Evolutionary conservation across 2,113 vertebrate genomes (phyloP).

Genomic region (Rhodinocichla rosea): DNA sequence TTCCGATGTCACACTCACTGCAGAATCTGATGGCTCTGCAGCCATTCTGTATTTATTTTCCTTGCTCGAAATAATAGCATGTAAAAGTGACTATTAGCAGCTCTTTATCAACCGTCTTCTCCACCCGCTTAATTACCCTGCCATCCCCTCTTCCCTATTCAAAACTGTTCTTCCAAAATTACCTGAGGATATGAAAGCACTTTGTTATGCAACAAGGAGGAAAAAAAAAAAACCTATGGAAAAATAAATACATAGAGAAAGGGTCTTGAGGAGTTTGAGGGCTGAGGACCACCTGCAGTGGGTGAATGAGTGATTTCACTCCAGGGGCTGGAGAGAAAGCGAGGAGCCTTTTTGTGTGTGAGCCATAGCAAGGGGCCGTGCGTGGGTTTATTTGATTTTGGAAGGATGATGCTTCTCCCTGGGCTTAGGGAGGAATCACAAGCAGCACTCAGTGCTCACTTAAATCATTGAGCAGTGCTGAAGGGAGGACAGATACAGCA

Average conservation of each 20-base stretch:
- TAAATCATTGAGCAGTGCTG: background rate
- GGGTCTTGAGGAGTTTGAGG: background rate
- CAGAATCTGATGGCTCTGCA: background rate
- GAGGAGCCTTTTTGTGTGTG: background rate
- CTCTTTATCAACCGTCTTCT: background rate
- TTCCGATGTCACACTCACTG: background rate
- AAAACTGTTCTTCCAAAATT: background rate
- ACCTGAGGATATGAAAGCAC: background rate
- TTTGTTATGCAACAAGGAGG: background rate
- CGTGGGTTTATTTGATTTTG: background rate
- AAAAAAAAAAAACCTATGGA: background rate
- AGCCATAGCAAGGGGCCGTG: fast-evolving
- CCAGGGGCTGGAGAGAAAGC: background rate
- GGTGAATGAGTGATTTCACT: background rate
- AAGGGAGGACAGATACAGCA: background rate
- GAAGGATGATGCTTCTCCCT: background rate
- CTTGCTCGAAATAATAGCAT: background rate
- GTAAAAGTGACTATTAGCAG: conserved; percentile 5
- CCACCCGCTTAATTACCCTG: background rate
- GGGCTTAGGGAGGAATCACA: background rate
- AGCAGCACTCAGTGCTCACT: background rate
- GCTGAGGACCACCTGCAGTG: background rate
- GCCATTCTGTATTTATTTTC: background rate
- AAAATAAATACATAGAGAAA: background rate
- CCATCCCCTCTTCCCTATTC: background rate